phyloP scores from a whole-genome alignment of 92 coral and sea anemone species.

The Isaurus tuberculatus region DNA sequence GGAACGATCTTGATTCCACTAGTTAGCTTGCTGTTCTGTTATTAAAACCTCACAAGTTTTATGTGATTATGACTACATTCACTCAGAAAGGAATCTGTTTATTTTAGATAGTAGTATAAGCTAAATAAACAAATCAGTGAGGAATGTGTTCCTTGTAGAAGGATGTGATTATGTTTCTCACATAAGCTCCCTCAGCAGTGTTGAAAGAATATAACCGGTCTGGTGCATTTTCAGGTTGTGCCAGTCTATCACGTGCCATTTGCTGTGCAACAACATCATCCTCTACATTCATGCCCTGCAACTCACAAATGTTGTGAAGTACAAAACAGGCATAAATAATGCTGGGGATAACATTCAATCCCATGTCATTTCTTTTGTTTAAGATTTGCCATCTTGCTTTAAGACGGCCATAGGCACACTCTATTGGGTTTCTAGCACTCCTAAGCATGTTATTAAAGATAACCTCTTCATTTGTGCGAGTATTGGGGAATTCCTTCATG shows the following conservation, averaged over 20 bases:
- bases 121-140: constrained; percentile 30
- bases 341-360: constrained; percentile 45
- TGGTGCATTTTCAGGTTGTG: constrained; percentile 45
- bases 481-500: constrained; percentile 63
- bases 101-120: background rate
- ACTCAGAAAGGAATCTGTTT: background rate
- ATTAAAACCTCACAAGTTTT: no score
- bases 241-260: constrained; percentile 29
- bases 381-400: constrained; percentile 65
- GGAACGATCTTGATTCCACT: no score
- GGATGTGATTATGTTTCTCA: constrained; percentile 47
- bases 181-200: constrained; percentile 56
- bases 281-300: constrained; percentile 36
- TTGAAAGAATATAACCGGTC: constrained; percentile 59
- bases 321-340: constrained; percentile 63
- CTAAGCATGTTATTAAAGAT: constrained; percentile 63
- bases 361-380: constrained; percentile 34
- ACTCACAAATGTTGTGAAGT: constrained; percentile 67
- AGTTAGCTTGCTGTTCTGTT: no score
- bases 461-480: constrained; percentile 50
- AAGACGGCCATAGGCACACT: constrained; percentile 56
- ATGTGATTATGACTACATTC: no score
- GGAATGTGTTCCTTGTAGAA: constrained; percentile 53
- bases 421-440: no score
- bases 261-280: background rate